Evolutionary conservation across 2,113 vertebrate species (phyloP), one percentile per base, ranked within the genome.

Genomic region (Perccottus glenii): DNA sequence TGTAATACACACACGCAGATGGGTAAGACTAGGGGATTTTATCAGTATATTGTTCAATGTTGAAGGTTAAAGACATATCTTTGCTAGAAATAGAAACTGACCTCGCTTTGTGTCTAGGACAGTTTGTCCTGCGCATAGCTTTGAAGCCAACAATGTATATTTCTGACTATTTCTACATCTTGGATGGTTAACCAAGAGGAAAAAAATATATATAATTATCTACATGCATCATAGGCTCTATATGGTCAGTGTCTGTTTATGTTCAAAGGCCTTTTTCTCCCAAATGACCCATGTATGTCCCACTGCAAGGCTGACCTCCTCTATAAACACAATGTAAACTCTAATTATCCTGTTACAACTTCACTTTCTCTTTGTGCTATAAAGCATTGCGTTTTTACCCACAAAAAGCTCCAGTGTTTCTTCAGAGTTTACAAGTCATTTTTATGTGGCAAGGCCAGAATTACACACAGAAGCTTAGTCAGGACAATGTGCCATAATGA

Each of bases 121-220:
- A 80, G 67, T 9, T 53, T 75, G 67, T 80, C 67, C 73, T 72
- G 40, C 67, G 66, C 15, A 53, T 50, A 68, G 51, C 59, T 42
- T 64, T 53, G 64, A 49, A 57, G 65, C 68, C 53, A 66, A 46
- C 70, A 57, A 70, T 55, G 52, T 66, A 78, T 69, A 67, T 62
- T 75, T 74, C 45, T 46, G 78, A 55, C 62, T 19, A 64, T 83
- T 85, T 84, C 46, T 55, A 73, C 27, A 76, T 85, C 73, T 89
- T 77, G 73, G 80, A 80, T 73, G 67, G 78, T 75, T 85, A 77
- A 79, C 67, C 75, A 65, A 76, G 64, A 80, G 58, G 19, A 27
- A 78, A 87, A 46, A 83, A 64, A 75, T n/a, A 67, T 51, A 36
- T 90, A 67, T 81, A 88, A 89, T 92, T 89, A 87, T 44, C 70